Evolutionary conservation across 2,113 vertebrate genomes (phyloP).

Genomic region (Anoura caudifer): DNA sequence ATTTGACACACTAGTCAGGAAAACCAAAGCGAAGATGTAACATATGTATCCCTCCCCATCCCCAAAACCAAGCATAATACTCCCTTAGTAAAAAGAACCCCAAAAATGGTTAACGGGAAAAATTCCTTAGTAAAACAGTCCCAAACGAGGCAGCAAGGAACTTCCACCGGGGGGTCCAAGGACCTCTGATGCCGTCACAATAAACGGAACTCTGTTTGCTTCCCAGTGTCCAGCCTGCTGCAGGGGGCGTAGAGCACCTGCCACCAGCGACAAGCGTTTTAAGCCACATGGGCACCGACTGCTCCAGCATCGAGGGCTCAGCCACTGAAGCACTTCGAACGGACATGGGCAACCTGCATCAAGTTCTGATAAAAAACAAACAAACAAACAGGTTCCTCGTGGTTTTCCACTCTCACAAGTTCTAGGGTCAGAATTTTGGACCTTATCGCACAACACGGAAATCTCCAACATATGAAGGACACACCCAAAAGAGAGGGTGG

Average conservation of each 20-base stretch:
- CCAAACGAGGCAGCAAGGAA: background rate
- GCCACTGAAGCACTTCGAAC: background rate
- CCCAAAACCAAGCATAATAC: background rate
- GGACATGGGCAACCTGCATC: background rate
- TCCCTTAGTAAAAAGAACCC: background rate
- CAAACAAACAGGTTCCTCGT: background rate
- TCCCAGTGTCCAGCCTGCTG: background rate
- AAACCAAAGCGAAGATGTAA: background rate
- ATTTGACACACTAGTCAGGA: background rate
- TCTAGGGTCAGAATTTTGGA: background rate
- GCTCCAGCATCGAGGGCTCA: background rate
- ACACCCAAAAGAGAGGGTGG: background rate
- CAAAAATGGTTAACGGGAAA: background rate
- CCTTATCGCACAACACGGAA: background rate
- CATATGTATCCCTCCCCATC: background rate
- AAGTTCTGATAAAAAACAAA: background rate
- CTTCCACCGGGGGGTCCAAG: background rate
- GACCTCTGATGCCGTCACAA: background rate
- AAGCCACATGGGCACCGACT: slow-evolving; percentile 36
- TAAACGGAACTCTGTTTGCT: background rate
- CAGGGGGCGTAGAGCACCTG: background rate
- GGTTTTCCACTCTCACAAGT: background rate
- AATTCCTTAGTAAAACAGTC: background rate
- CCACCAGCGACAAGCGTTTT: background rate
- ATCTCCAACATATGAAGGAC: background rate